phyloP scores from a whole-genome alignment of 2,888 invertebrate genomes.

The Polia nebulosa region DNA sequence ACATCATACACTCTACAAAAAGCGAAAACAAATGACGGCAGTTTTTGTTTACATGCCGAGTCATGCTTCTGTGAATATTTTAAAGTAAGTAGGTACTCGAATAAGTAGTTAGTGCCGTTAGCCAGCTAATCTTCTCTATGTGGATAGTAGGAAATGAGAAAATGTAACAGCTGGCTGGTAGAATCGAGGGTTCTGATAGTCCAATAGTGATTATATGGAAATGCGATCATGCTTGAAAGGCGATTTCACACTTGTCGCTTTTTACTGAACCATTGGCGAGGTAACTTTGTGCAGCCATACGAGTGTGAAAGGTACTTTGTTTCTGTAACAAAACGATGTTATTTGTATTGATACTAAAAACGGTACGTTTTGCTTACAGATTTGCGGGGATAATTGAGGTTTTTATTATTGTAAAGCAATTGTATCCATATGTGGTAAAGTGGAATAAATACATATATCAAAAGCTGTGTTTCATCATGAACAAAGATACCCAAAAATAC shows the following conservation, averaged over 20 bases:
- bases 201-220: slow-evolving; percentile 79
- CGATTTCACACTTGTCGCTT: slow-evolving; percentile 74
- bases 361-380: neutral
- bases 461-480: too few relatives aligned
- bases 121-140: slow-evolving; percentile 59
- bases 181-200: slow-evolving; percentile 73
- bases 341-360: slow-evolving; percentile 21
- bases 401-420: slow-evolving; percentile 3
- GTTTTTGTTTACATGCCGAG: slow-evolving; percentile 8
- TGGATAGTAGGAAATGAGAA: slow-evolving; percentile 74
- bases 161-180: slow-evolving; percentile 72
- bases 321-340: slow-evolving; percentile 24
- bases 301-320: slow-evolving; percentile 53
- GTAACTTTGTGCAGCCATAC: slow-evolving; percentile 56
- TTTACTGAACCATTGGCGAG: slow-evolving; percentile 66
- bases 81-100: slow-evolving; percentile 7
- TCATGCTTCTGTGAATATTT: slow-evolving; percentile 12
- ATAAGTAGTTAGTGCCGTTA: slow-evolving; percentile 47
- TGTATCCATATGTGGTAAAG: too few relatives aligned
- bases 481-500: neutral
- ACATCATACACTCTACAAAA: neutral
- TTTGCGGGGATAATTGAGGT: neutral
- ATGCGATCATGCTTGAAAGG: slow-evolving; percentile 76
- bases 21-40: neutral
- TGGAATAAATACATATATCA: too few relatives aligned